Base-by-base conservation (phyloP, 2,113 vertebrate species). In the Lagopus muta region DNA sequence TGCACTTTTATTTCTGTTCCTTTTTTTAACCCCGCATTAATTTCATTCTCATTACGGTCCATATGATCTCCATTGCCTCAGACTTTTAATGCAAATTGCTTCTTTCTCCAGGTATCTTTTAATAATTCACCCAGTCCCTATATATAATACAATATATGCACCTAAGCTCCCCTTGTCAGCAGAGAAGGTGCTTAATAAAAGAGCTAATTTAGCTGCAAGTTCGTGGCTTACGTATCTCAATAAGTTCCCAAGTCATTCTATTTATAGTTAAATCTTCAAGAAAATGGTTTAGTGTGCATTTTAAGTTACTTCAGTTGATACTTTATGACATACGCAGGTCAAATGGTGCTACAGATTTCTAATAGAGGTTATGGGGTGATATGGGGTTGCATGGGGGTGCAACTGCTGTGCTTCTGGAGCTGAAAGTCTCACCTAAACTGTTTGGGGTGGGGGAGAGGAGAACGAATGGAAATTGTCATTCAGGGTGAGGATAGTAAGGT, bases 81-180 rank as follows among this genome's bases (percentile, higher is more conserved):
- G 88, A 90, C 72, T 89, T 88, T 65, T 61, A 75, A 82, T 88
- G 94, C 30, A 94, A 95, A 94, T 91, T 80, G 69, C 55, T 83
- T 78, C 76, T 94, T 89, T 94, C 73, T 94, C 43, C 43, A 75
- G 48, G 27, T 67, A 76, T 50, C 73, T 78, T 88, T 86, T 93
- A 92, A 79, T 93, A 93, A 77, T 91, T 89, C 89, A 70, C 42
- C 84, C 73, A 88, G 61, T 61, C 86, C 52, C 76, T 92, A 66
- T 85, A 70, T 86, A 61, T 67, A 81, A 86, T 61, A 90, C 43
- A 72, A 52, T 92, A 48, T 54, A 84, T 58, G 45, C 89, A 73
- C 36, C 75, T 72, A 86, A 55, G 50, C 81, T 65, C 69, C 82
- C 61, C 43, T 80, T 72, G 57, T 72, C 75, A 90, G 69, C 55